These are phyloP conservation scores for Pseudomyrmex gracilis DNA, from an alignment of 1,140 invertebrate genomes.

Conservation along the genomic window DNA sequence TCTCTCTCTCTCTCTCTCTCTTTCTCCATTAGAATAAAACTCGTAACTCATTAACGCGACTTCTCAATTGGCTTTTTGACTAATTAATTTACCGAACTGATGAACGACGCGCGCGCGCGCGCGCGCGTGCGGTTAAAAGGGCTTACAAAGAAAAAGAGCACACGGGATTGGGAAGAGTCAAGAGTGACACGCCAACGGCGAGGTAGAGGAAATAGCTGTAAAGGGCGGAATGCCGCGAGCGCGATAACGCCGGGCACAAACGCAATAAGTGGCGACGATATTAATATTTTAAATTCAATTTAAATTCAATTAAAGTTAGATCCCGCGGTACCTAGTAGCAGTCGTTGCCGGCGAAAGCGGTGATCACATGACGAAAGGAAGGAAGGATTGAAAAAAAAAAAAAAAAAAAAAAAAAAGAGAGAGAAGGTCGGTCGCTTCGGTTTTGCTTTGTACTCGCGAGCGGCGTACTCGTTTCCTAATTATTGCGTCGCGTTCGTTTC, in stretches of 20 bases:
- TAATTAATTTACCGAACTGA: slow-evolving; percentile 56
- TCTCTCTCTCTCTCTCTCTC: too few species aligned
- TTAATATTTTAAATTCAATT: slow-evolving; percentile 83
- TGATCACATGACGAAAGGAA: slow-evolving; percentile 8
- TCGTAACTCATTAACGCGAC: slow-evolving; percentile 33
- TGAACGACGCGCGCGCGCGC: neutral
- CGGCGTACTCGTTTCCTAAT: slow-evolving; percentile 46
- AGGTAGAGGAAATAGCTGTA: slow-evolving; percentile 50
- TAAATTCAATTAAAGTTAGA: slow-evolving; percentile 81
- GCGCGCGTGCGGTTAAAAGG: neutral
- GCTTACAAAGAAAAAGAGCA: neutral
- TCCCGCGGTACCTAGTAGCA: slow-evolving; percentile 37
- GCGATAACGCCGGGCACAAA: slow-evolving; percentile 56
- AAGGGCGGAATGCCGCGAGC: slow-evolving; percentile 41
- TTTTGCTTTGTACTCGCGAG: slow-evolving; percentile 45
- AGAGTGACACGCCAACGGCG: neutral
- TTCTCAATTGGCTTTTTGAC: slow-evolving; percentile 49
- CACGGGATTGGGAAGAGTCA: neutral
- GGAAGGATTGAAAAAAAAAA: neutral
- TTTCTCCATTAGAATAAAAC: neutral
- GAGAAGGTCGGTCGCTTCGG: neutral
- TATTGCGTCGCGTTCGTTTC: slow-evolving; percentile 34
- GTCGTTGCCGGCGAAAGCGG: slow-evolving; percentile 46
- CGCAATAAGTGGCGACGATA: slow-evolving; percentile 54
- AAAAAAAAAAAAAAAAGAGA: neutral